Evolutionary conservation across 2,888 invertebrate species (phyloP).

Genomic region (Andricus quercusramuli): DNA sequence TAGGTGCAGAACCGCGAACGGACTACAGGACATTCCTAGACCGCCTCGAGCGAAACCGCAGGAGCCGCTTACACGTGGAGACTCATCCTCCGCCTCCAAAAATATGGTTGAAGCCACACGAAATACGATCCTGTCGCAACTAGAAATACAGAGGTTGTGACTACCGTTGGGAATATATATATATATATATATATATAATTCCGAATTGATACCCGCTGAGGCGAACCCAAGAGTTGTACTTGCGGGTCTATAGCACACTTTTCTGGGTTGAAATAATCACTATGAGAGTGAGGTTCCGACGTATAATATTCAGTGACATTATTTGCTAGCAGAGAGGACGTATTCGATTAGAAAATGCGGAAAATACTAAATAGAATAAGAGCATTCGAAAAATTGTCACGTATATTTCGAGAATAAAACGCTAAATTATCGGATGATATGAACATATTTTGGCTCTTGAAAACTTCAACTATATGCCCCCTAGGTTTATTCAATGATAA

Average conservation of each 20-base stretch:
- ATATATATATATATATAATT: background rate
- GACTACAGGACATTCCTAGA: slow-evolving; percentile 37
- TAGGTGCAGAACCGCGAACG: slow-evolving; percentile 35
- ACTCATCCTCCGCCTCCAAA: slow-evolving; percentile 26
- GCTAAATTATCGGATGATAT: no score
- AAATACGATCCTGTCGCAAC: slow-evolving; percentile 35
- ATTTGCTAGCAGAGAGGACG: background rate
- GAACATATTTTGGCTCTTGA: no score
- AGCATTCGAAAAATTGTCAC: background rate
- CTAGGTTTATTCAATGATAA: no score
- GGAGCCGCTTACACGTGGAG: slow-evolving; percentile 27
- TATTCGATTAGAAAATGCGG: background rate
- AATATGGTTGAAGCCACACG: slow-evolving; percentile 34
- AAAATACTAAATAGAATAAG: background rate
- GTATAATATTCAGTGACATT: background rate
- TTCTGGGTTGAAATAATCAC: background rate
- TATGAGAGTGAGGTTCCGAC: background rate
- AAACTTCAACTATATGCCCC: no score
- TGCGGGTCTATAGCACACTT: background rate
- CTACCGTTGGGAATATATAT: background rate
- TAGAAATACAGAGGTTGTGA: slow-evolving; percentile 37
- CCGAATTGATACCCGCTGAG: slow-evolving; percentile 11
- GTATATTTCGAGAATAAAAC: no score
- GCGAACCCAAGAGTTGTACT: slow-evolving; percentile 9
- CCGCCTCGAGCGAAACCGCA: slow-evolving; percentile 31